Conservation (phyloP, 1,140 invertebrate genomes). For the Streblospio benedicti region DNA sequence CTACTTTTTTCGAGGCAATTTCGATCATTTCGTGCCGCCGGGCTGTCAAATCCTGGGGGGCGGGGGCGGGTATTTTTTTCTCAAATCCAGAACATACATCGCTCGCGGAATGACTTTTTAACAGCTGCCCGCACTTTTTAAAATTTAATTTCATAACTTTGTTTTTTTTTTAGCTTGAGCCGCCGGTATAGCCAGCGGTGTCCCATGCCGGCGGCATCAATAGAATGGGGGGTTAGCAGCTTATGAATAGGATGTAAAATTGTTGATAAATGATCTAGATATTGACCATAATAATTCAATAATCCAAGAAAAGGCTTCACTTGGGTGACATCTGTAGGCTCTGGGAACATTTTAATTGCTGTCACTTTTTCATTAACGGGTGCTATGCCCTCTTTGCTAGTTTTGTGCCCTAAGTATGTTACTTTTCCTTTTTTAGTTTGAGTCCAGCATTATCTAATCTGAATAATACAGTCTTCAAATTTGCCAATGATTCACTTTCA, state of each 20-base stretch:
- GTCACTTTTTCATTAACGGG: neutral
- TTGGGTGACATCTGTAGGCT: neutral
- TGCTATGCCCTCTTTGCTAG: neutral
- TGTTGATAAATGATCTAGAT: neutral
- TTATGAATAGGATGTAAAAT: constrained; percentile 2
- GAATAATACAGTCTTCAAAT: neutral
- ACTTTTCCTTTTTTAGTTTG: constrained; percentile 11
- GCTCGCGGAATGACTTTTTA: too few relatives aligned
- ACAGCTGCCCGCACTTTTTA: too few relatives aligned
- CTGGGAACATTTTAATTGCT: constrained; percentile 1
- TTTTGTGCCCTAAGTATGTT: constrained; percentile 1
- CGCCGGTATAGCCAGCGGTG: too few relatives aligned
- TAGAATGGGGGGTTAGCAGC: too few relatives aligned
- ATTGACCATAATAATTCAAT: constrained; percentile 3
- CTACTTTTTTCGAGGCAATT: too few relatives aligned
- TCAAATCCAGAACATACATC: too few relatives aligned
- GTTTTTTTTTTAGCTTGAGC: too few relatives aligned
- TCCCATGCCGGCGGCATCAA: too few relatives aligned
- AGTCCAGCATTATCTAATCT: constrained; percentile 4
- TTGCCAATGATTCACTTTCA: constrained; percentile 13
- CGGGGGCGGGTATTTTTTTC: too few relatives aligned
- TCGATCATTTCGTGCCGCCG: too few relatives aligned
- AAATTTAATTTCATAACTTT: too few relatives aligned
- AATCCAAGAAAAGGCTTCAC: neutral
- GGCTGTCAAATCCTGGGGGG: too few relatives aligned